A percentile compares a stretch with the other conserved stretches of the same genome.
Evolutionary conservation across 2,888 invertebrate genomes (phyloP).

Genomic region (Drosophila kuntzei): DNA sequence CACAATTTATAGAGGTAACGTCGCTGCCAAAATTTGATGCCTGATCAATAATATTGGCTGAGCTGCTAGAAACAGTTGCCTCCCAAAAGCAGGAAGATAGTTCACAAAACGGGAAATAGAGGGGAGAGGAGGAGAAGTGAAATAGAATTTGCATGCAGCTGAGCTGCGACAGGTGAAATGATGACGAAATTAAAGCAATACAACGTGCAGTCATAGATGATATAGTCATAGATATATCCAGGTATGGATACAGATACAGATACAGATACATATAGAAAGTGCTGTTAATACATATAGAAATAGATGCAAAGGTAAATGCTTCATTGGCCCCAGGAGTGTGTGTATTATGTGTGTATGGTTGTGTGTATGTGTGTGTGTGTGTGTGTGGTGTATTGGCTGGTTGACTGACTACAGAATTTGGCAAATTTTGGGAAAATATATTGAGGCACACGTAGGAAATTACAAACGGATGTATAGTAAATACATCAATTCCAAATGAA

Average conservation of each 20-base stretch:
- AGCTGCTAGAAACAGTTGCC: conserved; percentile 41
- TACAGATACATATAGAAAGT: conserved; percentile 13
- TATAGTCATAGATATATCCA: conserved; percentile 26
- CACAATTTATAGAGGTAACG: conserved; percentile 55
- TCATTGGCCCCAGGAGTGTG: conserved; percentile 30
- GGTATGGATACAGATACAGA: conserved; percentile 1
- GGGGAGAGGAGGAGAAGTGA: background rate
- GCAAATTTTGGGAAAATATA: conserved; percentile 61
- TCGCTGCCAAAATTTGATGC: conserved; percentile 65
- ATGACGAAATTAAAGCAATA: conserved; percentile 78
- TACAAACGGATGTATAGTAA: conserved; percentile 80
- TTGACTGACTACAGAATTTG: conserved; percentile 62
- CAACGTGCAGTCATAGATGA: conserved; percentile 56
- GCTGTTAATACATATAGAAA: conserved; percentile 5
- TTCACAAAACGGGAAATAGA: background rate
- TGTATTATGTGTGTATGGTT: conserved; percentile 9
- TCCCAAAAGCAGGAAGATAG: background rate
- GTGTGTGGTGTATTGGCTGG: conserved; percentile 38
- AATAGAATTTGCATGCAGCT: conserved; percentile 68
- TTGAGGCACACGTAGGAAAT: conserved; percentile 76
- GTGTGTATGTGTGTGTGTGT: conserved; percentile 18
- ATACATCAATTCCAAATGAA: conserved; percentile 73
- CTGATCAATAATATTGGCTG: conserved; percentile 79
- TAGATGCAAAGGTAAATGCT: conserved; percentile 42
- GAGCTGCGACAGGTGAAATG: conserved; percentile 58